Evolutionary conservation across 2,797 vertebrate species (phyloP).

Genomic region (Tokudaia tokunoshimensis): DNA sequence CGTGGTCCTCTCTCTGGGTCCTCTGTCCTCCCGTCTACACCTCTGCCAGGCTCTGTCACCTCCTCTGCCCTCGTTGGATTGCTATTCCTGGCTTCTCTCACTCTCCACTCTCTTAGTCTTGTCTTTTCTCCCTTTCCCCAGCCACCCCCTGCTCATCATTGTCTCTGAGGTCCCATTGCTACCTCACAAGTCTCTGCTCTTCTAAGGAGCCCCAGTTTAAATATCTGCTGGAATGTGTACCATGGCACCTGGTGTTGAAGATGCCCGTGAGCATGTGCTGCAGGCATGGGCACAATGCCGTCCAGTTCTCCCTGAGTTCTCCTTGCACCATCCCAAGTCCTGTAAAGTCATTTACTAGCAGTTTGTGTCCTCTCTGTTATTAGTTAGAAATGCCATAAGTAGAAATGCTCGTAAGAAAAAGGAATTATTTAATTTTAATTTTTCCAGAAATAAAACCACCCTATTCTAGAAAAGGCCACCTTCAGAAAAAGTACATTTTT

Average conservation of each 20-base stretch:
- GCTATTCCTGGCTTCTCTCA: slow-evolving; percentile 60
- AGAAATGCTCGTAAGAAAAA: not conserved
- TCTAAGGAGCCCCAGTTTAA: not conserved
- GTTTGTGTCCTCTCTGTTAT: not conserved
- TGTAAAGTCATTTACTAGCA: not conserved
- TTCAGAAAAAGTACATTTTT: slow-evolving; percentile 44
- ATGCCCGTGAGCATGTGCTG: not conserved
- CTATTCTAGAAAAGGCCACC: not conserved
- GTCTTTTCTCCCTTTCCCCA: not conserved
- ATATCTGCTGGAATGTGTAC: not conserved
- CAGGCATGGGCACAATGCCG: not conserved
- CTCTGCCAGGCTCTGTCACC: slow-evolving; percentile 43
- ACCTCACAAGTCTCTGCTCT: slow-evolving; percentile 24
- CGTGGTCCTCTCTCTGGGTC: slow-evolving; percentile 24
- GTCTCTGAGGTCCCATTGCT: slow-evolving; percentile 19
- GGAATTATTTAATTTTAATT: slow-evolving; percentile 1
- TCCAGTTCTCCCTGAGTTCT: not conserved
- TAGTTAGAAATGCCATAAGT: slow-evolving; percentile 34
- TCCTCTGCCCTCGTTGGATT: slow-evolving; percentile 28
- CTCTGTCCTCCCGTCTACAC: slow-evolving; percentile 21
- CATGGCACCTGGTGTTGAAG: not conserved
- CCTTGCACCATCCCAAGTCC: not conserved
- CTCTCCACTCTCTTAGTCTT: slow-evolving; percentile 26
- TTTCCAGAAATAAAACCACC: slow-evolving; percentile 50
- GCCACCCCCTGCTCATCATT: not conserved